Evolutionary conservation across 1,140 invertebrate genomes (phyloP).

Genomic region (Pristionchus pacificus): DNA sequence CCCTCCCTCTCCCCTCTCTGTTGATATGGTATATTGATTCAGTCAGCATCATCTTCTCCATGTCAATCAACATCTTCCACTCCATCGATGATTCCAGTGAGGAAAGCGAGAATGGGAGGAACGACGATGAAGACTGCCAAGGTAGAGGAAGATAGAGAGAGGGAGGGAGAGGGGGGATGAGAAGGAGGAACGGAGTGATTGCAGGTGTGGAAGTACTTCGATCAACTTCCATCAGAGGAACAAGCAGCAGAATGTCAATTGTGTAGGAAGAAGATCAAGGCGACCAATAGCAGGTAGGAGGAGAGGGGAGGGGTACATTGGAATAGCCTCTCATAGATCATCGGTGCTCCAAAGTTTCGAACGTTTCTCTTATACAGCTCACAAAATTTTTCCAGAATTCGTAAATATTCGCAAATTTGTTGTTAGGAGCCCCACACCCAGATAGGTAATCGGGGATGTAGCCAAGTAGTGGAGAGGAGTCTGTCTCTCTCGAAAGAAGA

Average conservation of each 20-base stretch:
- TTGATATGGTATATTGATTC: not conserved
- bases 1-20: not conserved
- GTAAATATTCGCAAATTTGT: too few species aligned
- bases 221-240: slow-evolving; percentile 32
- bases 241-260: slow-evolving; percentile 33
- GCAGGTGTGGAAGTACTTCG: slow-evolving; percentile 33
- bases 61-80: not conserved
- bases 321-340: not conserved
- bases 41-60: not conserved
- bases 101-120: slow-evolving; percentile 27
- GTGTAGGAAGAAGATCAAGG: slow-evolving; percentile 36
- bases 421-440: too few species aligned
- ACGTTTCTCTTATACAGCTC: too few species aligned
- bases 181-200: not conserved
- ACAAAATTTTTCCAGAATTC: too few species aligned
- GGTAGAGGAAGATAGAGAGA: not conserved
- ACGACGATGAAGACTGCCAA: slow-evolving; percentile 37
- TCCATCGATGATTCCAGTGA: slow-evolving; percentile 3
- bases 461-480: too few species aligned
- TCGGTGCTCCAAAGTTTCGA: too few species aligned
- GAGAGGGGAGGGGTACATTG: not conserved
- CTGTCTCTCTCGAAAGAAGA: too few species aligned
- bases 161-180: too few species aligned
- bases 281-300: slow-evolving; percentile 36
- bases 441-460: too few species aligned